phyloP scores from a whole-genome alignment of 2,888 invertebrate species.

The Carcina quercana region DNA sequence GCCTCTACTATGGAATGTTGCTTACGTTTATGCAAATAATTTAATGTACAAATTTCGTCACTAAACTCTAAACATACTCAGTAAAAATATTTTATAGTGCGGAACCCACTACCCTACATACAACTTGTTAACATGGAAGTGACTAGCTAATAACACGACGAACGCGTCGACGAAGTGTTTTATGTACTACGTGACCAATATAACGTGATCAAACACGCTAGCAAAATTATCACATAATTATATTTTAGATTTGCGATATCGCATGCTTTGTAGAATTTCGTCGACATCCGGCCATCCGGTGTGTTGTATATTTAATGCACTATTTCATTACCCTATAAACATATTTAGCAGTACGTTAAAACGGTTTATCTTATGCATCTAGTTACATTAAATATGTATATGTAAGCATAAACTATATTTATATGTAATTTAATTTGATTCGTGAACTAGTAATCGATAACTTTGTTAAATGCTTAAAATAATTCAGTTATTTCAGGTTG shows the following conservation, averaged over 20 bases:
- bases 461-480: too few species aligned
- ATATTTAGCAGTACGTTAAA: too few species aligned
- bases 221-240: background rate
- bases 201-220: conserved; percentile 8
- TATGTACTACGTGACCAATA: conserved; percentile 15
- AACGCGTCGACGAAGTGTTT: too few species aligned
- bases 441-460: too few species aligned
- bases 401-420: too few species aligned
- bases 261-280: conserved; percentile 1
- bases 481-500: too few species aligned
- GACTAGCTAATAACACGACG: too few species aligned
- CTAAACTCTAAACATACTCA: conserved; percentile 2
- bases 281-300: too few species aligned
- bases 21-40: background rate
- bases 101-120: conserved; percentile 8
- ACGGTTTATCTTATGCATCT: background rate
- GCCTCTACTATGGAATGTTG: too few species aligned
- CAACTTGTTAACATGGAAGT: conserved; percentile 3
- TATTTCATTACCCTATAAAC: background rate
- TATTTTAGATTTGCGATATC: conserved; percentile 2
- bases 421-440: too few species aligned
- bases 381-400: background rate
- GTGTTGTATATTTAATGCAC: background rate
- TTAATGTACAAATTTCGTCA: conserved; percentile 2
- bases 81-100: conserved; percentile 3